Evolutionary conservation across 2,888 invertebrate species (phyloP), one percentile per base, ranked within the genome.

Genomic region (Merodon equestris): DNA sequence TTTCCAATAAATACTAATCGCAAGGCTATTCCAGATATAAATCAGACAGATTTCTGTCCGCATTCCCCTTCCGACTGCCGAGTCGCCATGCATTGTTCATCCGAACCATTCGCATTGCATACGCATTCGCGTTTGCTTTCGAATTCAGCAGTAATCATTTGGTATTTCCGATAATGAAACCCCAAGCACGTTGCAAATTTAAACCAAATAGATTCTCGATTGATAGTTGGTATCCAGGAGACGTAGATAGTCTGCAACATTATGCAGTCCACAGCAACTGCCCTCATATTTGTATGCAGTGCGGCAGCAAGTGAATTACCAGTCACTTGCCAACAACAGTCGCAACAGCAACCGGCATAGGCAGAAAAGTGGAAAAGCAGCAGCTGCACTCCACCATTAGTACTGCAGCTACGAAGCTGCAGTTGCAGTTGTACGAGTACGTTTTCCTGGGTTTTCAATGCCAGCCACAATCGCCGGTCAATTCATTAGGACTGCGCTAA

Each of bases 401-500:
- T 27, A 27, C 7, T 27, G 27, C 2, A 27, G 27, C 27, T 27
- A 7, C 27, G 27, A 27, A 27, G 27, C 27, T 27, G 27, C 27
- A 27, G 40, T 40, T 40, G 40, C 48, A 66, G 50, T 45, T 71
- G 67, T 10, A 27, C 27, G 27, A 27, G 27, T 66, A 48, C 61
- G 73, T 68, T 70, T 79, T 73, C 50, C 54, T 68, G 27, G 7
- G 68, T 74, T 74, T 79, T 74, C 79, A 79, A 79, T 79, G 79
- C 73, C 79, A 70, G 73, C 79, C 79, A 79, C 74, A 79, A 74
- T 79, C 74, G 56, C 74, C 64, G 50, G 68, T 40, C 74, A 79
- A 79, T 79, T 79, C 79, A 79, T 79, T 79, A 79, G 74, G 79
- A 79, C 79, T 79, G 50, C 74, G 53, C 63, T 79, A 79, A 79